phyloP scores from a whole-genome alignment of 2,797 vertebrate genomes.

The Gymnothorax reevesii region DNA sequence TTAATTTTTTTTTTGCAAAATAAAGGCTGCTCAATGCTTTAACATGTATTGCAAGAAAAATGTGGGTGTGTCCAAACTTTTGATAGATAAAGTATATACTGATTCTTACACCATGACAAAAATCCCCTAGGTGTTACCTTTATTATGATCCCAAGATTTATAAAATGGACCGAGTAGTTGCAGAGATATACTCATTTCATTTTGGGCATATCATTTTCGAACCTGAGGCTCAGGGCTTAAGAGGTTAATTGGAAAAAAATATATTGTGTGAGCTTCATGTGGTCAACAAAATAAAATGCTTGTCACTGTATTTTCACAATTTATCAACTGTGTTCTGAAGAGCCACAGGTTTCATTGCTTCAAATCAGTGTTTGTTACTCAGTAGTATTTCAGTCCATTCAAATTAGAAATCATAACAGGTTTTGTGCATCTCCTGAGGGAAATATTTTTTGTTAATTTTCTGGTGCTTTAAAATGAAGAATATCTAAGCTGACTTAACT shows the following conservation, averaged over 20 bases:
- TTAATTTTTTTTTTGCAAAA: too few relatives aligned
- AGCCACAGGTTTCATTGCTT: background rate
- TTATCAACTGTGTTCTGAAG: background rate
- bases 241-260: background rate
- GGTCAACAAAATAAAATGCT: background rate
- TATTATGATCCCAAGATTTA: too few relatives aligned
- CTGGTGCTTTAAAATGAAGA: background rate
- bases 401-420: background rate
- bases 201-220: too few relatives aligned
- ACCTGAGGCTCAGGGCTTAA: too few relatives aligned
- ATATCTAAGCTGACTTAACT: background rate
- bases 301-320: constrained; percentile 1
- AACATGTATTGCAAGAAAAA: too few relatives aligned
- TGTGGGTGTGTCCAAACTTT: too few relatives aligned
- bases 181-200: too few relatives aligned
- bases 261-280: background rate
- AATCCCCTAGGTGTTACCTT: too few relatives aligned
- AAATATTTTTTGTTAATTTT: background rate
- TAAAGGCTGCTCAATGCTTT: too few relatives aligned
- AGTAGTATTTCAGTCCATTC: background rate
- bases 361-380: background rate
- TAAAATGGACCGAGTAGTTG: too few relatives aligned
- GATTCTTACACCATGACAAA: too few relatives aligned
- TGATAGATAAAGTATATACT: too few relatives aligned
- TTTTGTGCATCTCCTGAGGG: background rate